Evolutionary conservation across 2,888 invertebrate genomes (phyloP).

Genomic region (Emmelina monodactyla): DNA sequence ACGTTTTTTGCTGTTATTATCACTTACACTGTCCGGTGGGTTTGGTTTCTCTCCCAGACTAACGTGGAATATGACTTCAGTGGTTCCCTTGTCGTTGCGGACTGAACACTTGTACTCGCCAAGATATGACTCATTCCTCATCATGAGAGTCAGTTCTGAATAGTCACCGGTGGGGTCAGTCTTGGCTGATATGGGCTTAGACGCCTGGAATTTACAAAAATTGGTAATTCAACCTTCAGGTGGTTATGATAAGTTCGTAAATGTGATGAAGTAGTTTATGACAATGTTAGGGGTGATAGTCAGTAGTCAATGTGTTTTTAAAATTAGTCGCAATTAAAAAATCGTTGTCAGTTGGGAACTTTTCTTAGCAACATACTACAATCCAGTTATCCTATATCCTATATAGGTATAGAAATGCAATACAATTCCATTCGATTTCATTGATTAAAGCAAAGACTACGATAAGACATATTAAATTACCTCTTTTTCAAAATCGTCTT

Average conservation of each 20-base stretch:
- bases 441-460: slow-evolving; percentile 28
- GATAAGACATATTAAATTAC: too few species aligned
- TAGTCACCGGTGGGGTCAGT: slow-evolving; percentile 23
- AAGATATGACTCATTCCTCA: slow-evolving; percentile 29
- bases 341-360: too few species aligned
- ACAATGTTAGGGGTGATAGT: too few species aligned
- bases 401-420: neutral
- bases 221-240: too few species aligned
- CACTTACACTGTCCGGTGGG: slow-evolving; percentile 43
- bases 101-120: slow-evolving; percentile 48
- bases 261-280: too few species aligned
- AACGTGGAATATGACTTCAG: slow-evolving; percentile 43
- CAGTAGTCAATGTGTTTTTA: too few species aligned
- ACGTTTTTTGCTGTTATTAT: neutral
- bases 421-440: slow-evolving; percentile 36
- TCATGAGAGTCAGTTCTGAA: slow-evolving; percentile 37
- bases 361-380: too few species aligned
- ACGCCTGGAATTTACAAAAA: slow-evolving; percentile 4
- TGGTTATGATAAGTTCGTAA: too few species aligned
- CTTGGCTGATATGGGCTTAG: slow-evolving; percentile 32
- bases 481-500: too few species aligned
- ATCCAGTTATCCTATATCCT: too few species aligned
- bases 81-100: slow-evolving; percentile 34
- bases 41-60: slow-evolving; percentile 38
- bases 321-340: too few species aligned